A percentile compares a stretch with the other conserved stretches of the same genome.
phyloP scores from a whole-genome alignment of 2,888 invertebrate genomes.

The Troides aeacus region DNA sequence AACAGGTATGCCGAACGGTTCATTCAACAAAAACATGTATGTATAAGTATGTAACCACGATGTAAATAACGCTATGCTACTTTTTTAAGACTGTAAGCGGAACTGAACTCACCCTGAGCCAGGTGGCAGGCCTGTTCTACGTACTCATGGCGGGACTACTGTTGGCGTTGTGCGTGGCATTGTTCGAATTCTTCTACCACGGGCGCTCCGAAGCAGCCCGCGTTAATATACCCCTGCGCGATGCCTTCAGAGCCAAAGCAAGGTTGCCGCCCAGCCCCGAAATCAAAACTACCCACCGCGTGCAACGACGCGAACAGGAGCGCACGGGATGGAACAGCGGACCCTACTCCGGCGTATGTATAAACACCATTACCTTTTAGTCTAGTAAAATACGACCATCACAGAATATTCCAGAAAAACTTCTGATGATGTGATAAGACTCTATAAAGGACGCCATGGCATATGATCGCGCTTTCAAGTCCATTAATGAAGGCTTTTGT shows the following conservation, averaged over 20 bases:
- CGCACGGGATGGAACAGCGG: conserved; percentile 68
- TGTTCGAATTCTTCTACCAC: conserved; percentile 96
- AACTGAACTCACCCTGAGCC: conserved; percentile 93
- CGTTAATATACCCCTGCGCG: conserved; percentile 89
- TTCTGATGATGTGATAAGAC: too few relatives aligned
- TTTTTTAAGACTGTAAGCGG: conserved; percentile 83
- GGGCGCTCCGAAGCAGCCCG: conserved; percentile 87
- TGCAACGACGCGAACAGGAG: conserved; percentile 51
- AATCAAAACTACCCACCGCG: conserved; percentile 38
- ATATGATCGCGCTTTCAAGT: too few relatives aligned
- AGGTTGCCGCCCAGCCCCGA: conserved; percentile 82
- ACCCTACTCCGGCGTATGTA: conserved; percentile 62
- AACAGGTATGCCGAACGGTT: conserved; percentile 33
- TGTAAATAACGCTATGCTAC: too few relatives aligned
- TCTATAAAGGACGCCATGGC: too few relatives aligned
- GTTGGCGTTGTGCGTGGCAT: conserved; percentile 92
- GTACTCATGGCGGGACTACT: conserved; percentile 95
- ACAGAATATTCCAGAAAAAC: too few relatives aligned
- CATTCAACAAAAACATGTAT: too few relatives aligned
- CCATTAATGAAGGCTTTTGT: conserved; percentile 41
- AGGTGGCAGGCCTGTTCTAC: conserved; percentile 99
- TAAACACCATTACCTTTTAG: too few relatives aligned
- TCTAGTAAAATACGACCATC: too few relatives aligned
- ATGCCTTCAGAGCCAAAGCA: conserved; percentile 92
- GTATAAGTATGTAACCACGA: too few relatives aligned